Percentiles rank a stretch among this genome's conserved stretches.
Evolutionary conservation across 2,113 vertebrate genomes (phyloP).

Genomic region (Columba livia): DNA sequence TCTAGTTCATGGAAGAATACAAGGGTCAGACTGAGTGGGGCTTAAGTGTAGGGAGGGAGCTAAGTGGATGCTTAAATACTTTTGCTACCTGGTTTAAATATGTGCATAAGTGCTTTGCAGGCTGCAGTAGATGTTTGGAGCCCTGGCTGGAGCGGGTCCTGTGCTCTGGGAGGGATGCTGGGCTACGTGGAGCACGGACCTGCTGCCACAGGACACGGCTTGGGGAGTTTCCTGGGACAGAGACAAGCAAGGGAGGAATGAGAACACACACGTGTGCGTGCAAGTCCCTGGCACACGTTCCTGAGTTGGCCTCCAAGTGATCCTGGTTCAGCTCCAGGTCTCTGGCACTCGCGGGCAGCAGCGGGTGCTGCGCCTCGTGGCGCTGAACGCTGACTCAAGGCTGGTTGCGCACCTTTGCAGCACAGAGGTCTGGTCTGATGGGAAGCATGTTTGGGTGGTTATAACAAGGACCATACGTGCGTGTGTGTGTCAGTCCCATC

Average conservation of each 20-base stretch:
- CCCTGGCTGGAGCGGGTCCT: background rate
- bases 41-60: background rate
- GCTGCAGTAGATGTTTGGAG: background rate
- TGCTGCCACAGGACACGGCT: rapidly evolving
- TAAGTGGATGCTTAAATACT: background rate
- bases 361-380: rapidly evolving
- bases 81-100: background rate
- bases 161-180: background rate
- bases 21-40: background rate
- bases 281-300: background rate
- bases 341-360: background rate
- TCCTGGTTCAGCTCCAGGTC: background rate
- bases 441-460: rapidly evolving
- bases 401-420: background rate
- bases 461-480: rapidly evolving
- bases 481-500: background rate
- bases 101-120: background rate
- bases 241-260: background rate
- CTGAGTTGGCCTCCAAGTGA: background rate
- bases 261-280: rapidly evolving
- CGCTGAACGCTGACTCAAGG: background rate
- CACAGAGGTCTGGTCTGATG: rapidly evolving
- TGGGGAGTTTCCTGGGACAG: background rate
- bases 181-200: background rate
- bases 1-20: background rate